Percentiles rank a stretch among this genome's conserved stretches.
Evolutionary conservation across 2,797 vertebrate genomes (phyloP).

Genomic region (Cyprinodon diabolis): DNA sequence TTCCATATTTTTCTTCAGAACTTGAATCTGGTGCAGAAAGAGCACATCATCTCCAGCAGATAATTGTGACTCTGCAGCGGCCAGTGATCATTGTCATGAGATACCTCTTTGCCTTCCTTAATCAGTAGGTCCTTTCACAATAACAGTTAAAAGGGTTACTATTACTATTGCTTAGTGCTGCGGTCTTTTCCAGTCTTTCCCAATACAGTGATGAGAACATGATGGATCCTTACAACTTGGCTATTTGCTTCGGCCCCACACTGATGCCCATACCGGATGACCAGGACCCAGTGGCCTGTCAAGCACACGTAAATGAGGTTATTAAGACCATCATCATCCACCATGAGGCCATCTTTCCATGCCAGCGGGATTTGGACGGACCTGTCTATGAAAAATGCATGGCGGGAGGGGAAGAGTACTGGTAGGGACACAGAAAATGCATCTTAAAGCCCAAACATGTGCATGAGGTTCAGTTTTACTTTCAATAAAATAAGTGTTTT

Average conservation of each 20-base stretch:
- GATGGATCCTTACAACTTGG: slow-evolving; percentile 99
- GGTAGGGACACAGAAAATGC: slow-evolving; percentile 79
- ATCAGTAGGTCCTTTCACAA: slow-evolving; percentile 87
- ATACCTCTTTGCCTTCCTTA: slow-evolving; percentile 98
- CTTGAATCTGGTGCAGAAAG: slow-evolving; percentile 88
- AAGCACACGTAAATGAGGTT: slow-evolving; percentile 98
- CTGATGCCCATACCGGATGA: slow-evolving; percentile 97
- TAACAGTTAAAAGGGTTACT: neutral
- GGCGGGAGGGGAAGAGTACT: slow-evolving; percentile 97
- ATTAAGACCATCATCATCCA: slow-evolving; percentile 97
- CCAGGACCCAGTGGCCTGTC: slow-evolving; percentile 95
- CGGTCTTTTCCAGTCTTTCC: slow-evolving; percentile 83
- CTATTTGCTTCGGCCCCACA: slow-evolving; percentile 98
- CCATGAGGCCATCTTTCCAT: slow-evolving; percentile 95
- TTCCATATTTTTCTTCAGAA: slow-evolving; percentile 79
- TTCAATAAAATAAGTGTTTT: neutral
- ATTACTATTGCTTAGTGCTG: slow-evolving; percentile 1
- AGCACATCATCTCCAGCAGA: slow-evolving; percentile 95
- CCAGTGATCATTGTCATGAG: slow-evolving; percentile 96
- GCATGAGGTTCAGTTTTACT: neutral
- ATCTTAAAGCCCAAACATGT: neutral
- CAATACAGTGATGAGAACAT: slow-evolving; percentile 99
- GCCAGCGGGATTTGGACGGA: slow-evolving; percentile 90
- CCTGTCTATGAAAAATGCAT: slow-evolving; percentile 98
- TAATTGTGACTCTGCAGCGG: slow-evolving; percentile 89